Base-by-base conservation (phyloP, 2,797 vertebrate genomes). In the Amblyopsis hoosieri region DNA sequence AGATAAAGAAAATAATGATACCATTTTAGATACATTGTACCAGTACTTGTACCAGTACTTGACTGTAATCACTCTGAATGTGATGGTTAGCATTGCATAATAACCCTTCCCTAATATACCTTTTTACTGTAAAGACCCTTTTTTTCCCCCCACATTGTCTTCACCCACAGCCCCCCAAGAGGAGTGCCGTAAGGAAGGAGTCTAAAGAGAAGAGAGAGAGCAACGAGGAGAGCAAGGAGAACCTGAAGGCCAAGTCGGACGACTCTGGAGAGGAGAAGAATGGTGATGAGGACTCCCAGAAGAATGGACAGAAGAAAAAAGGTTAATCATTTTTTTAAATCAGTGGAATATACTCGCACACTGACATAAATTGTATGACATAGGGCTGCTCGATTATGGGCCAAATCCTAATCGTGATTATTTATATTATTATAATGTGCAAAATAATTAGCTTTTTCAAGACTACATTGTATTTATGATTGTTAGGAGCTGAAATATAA, bases 221-320 rank as follows among this genome's bases (percentile, higher is more conserved):
- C 60, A 90, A 79, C 11, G 95, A 95, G 0, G 97, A 99, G 12
- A 95, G 93, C 83, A 99, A 98, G 78, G 97, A 99, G 83, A 99
- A 97, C 86, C 94, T 94, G 53, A 98, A 96, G 91, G 90, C 95
- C 69, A 97, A 95, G 86, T 98, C 96, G 0, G 97, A 99, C 33
- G 97, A 99, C 80, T 98, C 97, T 0, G 96, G 96, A 62, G 97
- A 98, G 65, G 97, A 99, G 83, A 98, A 97, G 85, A 99, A 97
- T 0, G 93, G 95, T 0, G 96, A 99, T 0, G 96, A 98, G 12
- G 97, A 99, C 75, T 91, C 93, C 46, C 96, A 97, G 83, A 96
- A 94, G 84, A 95, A 95, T 0, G 92, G 94, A 0, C 94, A 96
- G 50, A 97, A 95, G 88, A 98, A 97, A 83, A 98, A 96, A 95